Base-by-base conservation (phyloP, 2,113 vertebrate species). In the Labrus mixtus region DNA sequence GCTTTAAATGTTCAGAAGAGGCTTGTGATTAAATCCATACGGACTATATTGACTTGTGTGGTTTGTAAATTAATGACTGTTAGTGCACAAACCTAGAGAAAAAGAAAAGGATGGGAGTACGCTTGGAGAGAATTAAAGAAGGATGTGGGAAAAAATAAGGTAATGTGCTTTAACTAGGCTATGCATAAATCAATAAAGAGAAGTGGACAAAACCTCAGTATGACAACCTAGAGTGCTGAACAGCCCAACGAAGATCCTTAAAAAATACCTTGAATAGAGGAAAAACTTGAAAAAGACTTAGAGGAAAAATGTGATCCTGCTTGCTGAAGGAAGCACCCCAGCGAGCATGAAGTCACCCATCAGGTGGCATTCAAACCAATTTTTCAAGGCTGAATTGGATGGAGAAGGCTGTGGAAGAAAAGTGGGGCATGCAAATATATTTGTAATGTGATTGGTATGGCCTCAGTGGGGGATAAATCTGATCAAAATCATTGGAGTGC, bases 401-500 rank as follows among this genome's bases (percentile, higher is more conserved):
- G 75, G 65, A 66, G 80, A 62, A n/a, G 29, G 41, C 59, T 33
- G 59, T 53, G 58, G 72, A 65, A 68, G 59, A 74, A 78, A 86
- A 79, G 73, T 68, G 23, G 66, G 77, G 22, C 77, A 78, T 59
- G 63, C 37, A 29, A 86, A 86, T 90, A 62, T 82, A 75, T 85
- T 89, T 90, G 67, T 86, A 89, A 91, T 88, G 81, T 86, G 89
- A 88, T 85, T 87, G 76, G 86, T 83, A 85, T 57, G 62, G 86
- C 76, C 76, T 79, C 82, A 59, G 81, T 77, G 43, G 83, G 29
- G 78, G 67, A 81, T 70, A 84, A 89, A 91, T 86, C 69, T 90
- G 87, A 91, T 93, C 78, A 87, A 73, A 88, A 85, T 76, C 78
- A 84, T 29, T 87, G 68, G 54, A 91, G 90, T 90, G 90, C 75